phyloP scores from a whole-genome alignment of 2,797 vertebrate genomes.

The Merluccius polli region DNA sequence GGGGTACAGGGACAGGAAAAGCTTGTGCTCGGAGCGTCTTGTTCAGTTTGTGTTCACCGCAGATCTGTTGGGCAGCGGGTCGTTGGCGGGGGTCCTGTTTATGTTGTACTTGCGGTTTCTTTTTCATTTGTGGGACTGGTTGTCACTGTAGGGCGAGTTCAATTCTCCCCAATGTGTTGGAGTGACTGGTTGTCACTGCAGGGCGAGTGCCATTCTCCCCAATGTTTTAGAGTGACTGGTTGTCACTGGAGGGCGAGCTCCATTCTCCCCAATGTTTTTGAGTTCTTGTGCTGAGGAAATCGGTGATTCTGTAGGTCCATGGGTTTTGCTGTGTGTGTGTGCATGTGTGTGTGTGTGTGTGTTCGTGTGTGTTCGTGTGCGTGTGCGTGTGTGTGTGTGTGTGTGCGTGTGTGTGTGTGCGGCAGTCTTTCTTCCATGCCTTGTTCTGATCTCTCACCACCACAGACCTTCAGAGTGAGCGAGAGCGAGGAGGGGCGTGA shows the following conservation, averaged over 20 bases:
- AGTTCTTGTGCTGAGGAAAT: conserved; percentile 56
- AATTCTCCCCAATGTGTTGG: conserved; percentile 49
- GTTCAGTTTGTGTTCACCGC: conserved; percentile 33
- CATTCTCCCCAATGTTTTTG: conserved; percentile 47
- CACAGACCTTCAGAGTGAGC: conserved; percentile 49
- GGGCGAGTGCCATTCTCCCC: conserved; percentile 53
- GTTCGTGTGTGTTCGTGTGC: no score
- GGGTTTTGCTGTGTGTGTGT: conserved; percentile 35
- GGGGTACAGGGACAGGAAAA: no score
- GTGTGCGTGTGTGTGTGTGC: background rate
- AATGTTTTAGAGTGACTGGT: conserved; percentile 52
- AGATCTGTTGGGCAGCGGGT: conserved; percentile 11
- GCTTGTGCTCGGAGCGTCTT: conserved; percentile 22
- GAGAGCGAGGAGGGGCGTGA: conserved; percentile 52
- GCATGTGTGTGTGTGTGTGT: no score
- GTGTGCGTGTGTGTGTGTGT: background rate
- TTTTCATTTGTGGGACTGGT: conserved; percentile 47
- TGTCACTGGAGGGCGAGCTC: conserved; percentile 56
- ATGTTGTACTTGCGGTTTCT: conserved; percentile 52
- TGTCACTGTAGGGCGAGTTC: conserved; percentile 56
- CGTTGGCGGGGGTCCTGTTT: conserved; percentile 31
- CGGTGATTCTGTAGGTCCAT: conserved; percentile 61
- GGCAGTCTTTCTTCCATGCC: conserved; percentile 51
- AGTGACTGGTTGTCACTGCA: conserved; percentile 57
- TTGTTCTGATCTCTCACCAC: conserved; percentile 67